Conservation (phyloP, 2,888 invertebrate genomes). For the Scaptomyza caliginosa region DNA sequence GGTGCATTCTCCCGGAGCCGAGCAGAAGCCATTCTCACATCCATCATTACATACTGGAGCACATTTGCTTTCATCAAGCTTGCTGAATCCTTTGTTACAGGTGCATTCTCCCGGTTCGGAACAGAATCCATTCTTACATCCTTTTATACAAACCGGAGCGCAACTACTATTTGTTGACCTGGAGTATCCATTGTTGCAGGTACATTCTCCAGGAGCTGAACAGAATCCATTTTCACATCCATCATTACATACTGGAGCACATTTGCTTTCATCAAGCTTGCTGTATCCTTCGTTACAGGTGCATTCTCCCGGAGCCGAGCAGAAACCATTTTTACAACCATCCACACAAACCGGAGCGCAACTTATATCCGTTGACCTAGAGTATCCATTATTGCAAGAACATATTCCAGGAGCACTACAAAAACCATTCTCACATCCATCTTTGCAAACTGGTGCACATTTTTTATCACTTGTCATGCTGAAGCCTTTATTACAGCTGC, state of each 20-base stretch:
- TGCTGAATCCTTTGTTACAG: conserved; percentile 19
- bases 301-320: background rate
- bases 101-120: conserved; percentile 20
- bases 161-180: conserved; percentile 8
- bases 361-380: background rate
- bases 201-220: conserved; percentile 7
- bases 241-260: conserved; percentile 7
- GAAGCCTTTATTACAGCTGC: conserved; percentile 27
- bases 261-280: background rate
- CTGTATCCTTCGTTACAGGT: background rate
- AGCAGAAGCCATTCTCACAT: conserved; percentile 32
- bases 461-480: background rate
- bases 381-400: conserved; percentile 11
- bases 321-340: background rate
- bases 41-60: conserved; percentile 8
- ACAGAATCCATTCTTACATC: conserved; percentile 33
- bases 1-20: conserved; percentile 8
- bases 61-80: conserved; percentile 4
- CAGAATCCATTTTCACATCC: conserved; percentile 33
- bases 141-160: conserved; percentile 8
- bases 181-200: conserved; percentile 4
- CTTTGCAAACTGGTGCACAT: conserved; percentile 14
- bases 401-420: conserved; percentile 24
- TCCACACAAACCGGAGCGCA: background rate
- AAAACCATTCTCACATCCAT: conserved; percentile 20